These are phyloP conservation scores for Eclectus roratus DNA, from an alignment of 2,113 vertebrate genomes.

Conservation along the genomic window DNA sequence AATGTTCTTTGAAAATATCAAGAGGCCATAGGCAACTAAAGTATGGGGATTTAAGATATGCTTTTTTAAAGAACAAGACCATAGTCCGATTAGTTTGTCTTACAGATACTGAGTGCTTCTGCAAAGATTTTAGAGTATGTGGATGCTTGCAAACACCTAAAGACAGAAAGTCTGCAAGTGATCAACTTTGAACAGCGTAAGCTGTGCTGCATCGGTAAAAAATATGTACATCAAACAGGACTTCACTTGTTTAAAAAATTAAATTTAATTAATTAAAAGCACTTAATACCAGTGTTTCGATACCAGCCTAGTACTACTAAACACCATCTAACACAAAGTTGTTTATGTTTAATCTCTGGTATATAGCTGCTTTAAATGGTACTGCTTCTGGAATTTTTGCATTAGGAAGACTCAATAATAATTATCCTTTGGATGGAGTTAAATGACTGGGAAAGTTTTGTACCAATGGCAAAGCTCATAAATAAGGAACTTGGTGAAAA, in stretches of 20 bases:
- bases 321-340: not conserved
- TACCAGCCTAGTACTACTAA: not conserved
- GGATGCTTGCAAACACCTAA: not conserved
- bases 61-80: not conserved
- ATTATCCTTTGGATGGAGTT: not conserved
- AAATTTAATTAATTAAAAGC: not conserved
- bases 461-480: not conserved
- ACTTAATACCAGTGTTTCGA: not conserved
- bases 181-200: not conserved
- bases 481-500: not conserved
- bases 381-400: not conserved
- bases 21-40: not conserved
- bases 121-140: not conserved
- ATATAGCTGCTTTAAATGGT: not conserved
- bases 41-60: not conserved
- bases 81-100: not conserved
- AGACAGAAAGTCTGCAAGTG: not conserved
- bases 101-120: not conserved
- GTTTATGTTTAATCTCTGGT: not conserved
- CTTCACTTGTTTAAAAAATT: not conserved
- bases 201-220: not conserved
- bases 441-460: not conserved
- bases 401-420: not conserved
- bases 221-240: not conserved
- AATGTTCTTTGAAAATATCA: not conserved